Conservation (phyloP, 2,113 vertebrate species). For the Sapayoa aenigma region DNA sequence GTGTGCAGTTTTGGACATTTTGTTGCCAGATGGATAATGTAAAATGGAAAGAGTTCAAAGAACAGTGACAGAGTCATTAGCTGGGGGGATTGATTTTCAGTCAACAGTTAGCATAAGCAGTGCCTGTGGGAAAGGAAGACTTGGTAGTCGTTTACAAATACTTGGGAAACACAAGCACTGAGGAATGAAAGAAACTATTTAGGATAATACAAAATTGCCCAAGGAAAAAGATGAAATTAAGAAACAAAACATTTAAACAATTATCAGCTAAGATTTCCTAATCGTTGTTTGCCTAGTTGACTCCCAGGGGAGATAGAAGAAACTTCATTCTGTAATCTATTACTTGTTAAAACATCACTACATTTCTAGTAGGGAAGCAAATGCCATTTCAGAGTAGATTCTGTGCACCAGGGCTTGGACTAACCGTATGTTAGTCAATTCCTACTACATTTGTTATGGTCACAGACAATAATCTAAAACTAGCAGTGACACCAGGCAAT, state of each 20-base stretch:
- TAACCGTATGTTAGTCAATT: neutral
- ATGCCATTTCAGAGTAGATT: neutral
- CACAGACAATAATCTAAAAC: neutral
- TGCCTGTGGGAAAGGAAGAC: slow-evolving; percentile 55
- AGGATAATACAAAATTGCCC: neutral
- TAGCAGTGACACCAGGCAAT: neutral
- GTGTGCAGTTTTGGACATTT: neutral
- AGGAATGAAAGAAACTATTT: slow-evolving; percentile 30
- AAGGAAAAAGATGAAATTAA: slow-evolving; percentile 47
- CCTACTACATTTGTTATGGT: accelerated
- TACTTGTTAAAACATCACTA: neutral
- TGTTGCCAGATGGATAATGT: slow-evolving; percentile 53
- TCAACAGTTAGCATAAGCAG: slow-evolving; percentile 49
- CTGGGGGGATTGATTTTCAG: slow-evolving; percentile 45
- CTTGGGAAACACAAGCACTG: slow-evolving; percentile 10
- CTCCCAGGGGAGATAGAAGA: neutral
- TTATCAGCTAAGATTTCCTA: slow-evolving; percentile 53
- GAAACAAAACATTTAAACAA: slow-evolving; percentile 50
- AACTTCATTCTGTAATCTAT: neutral
- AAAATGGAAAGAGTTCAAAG: slow-evolving; percentile 57
- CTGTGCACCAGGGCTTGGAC: neutral
- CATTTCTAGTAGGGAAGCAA: neutral
- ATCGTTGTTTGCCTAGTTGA: slow-evolving; percentile 12
- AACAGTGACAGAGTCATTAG: slow-evolving; percentile 46
- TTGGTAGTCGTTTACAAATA: slow-evolving; percentile 36